A percentile compares a stretch with the other conserved stretches of the same genome.
These are phyloP conservation scores for Zaprionus ornatus DNA, from an alignment of 1,140 invertebrate genomes.

Conservation along the genomic window DNA sequence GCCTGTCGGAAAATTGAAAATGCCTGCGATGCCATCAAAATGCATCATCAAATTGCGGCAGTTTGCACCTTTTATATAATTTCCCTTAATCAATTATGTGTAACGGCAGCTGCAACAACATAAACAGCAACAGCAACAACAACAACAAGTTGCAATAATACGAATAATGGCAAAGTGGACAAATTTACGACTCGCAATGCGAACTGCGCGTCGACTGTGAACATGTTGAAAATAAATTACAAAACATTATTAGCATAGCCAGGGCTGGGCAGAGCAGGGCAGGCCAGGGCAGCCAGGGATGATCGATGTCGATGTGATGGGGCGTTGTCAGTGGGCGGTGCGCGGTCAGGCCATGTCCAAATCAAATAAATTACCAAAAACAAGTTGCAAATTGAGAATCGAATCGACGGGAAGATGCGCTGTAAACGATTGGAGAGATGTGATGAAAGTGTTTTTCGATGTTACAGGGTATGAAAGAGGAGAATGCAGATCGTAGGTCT, in stretches of 20 bases:
- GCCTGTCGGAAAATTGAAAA: conserved; percentile 32
- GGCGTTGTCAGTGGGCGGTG: conserved; percentile 33
- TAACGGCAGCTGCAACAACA: conserved; percentile 52
- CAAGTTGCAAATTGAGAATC: not conserved
- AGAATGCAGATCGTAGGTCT: no score
- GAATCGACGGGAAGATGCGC: not conserved
- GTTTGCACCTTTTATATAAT: conserved; percentile 74
- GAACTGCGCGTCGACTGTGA: conserved; percentile 69
- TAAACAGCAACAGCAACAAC: conserved; percentile 11
- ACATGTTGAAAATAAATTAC: conserved; percentile 77
- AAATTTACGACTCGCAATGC: conserved; percentile 68
- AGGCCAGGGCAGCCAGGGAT: conserved; percentile 13
- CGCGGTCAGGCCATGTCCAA: conserved; percentile 35
- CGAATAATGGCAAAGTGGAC: conserved; percentile 56
- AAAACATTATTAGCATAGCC: conserved; percentile 75
- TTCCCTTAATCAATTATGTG: conserved; percentile 73
- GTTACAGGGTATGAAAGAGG: not conserved
- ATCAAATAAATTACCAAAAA: conserved; percentile 68
- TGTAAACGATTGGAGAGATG: no score
- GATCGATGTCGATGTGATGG: conserved; percentile 20
- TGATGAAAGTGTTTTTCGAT: not conserved
- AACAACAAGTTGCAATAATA: conserved; percentile 46
- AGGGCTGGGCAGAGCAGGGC: not conserved
- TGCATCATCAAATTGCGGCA: conserved; percentile 57
- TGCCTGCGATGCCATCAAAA: conserved; percentile 39